Percentiles rank a stretch among this genome's conserved stretches.
Evolutionary conservation across 2,888 invertebrate genomes (phyloP).

Genomic region (Steinernema hermaphroditum): DNA sequence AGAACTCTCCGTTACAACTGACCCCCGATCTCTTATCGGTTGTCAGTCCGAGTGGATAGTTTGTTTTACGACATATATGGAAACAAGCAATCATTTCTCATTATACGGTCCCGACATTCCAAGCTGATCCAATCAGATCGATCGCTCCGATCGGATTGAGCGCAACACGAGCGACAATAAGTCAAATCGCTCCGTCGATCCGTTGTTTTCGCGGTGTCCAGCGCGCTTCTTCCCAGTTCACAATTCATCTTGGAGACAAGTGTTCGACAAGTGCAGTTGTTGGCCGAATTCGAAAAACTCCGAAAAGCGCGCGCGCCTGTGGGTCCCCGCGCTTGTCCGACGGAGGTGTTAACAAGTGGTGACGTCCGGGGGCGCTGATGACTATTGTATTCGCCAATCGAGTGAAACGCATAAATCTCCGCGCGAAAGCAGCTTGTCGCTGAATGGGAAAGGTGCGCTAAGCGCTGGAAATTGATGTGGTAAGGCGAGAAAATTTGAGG

Average conservation of each 20-base stretch:
- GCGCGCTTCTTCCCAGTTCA: conserved; percentile 8
- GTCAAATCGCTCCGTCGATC: not conserved
- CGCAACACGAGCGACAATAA: not conserved
- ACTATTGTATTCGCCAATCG: conserved; percentile 7
- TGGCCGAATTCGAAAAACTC: not conserved
- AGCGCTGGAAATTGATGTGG: not conserved
- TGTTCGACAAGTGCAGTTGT: conserved; percentile 18
- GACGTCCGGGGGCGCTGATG: too few species aligned
- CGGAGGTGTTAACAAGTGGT: conserved; percentile 4
- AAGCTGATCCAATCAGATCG: too few species aligned
- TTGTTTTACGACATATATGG: too few species aligned
- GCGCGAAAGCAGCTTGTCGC: conserved; percentile 21
- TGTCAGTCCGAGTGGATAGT: too few species aligned
- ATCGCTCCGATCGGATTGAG: too few species aligned
- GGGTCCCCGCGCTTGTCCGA: not conserved
- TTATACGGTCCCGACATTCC: too few species aligned
- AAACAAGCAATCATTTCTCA: too few species aligned
- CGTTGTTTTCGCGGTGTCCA: not conserved
- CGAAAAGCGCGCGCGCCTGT: conserved; percentile 4
- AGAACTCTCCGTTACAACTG: too few species aligned
- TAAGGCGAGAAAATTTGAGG: conserved; percentile 4
- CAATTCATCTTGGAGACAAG: conserved; percentile 20
- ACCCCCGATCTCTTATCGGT: too few species aligned
- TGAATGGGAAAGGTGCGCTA: not conserved
- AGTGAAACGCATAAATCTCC: conserved; percentile 4